Conservation (phyloP, 2,113 vertebrate genomes). For the Marcusenius ussheri region DNA sequence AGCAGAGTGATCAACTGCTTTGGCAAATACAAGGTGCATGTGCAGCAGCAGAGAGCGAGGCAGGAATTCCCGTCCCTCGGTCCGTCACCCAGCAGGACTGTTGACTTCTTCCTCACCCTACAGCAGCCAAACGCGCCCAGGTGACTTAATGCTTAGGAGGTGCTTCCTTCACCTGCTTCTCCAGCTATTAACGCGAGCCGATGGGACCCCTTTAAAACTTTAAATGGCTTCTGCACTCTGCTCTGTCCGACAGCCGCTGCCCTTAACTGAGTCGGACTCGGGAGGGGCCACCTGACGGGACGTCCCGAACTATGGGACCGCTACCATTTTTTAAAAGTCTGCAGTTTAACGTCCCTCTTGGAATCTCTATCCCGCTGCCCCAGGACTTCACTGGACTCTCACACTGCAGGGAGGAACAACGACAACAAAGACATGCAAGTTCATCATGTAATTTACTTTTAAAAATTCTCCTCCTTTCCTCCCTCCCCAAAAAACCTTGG, state of each 20-base stretch:
- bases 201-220: background rate
- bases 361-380: background rate
- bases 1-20: background rate
- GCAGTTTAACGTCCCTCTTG: background rate
- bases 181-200: background rate
- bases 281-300: background rate
- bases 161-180: background rate
- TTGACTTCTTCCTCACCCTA: background rate
- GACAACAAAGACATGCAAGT: background rate
- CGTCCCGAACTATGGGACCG: background rate
- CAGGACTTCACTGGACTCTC: background rate
- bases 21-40: background rate
- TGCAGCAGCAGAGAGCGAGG: background rate
- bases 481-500: background rate
- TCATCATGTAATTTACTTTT: background rate
- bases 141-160: background rate
- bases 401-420: background rate
- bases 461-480: background rate
- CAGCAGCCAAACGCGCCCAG: background rate
- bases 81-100: background rate
- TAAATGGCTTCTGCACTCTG: background rate
- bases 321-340: background rate
- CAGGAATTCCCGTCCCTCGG: background rate
- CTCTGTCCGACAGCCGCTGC: background rate
- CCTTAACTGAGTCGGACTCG: background rate